These are phyloP conservation scores for Phalanger gymnotis DNA, from an alignment of 2,797 vertebrate species.

Conservation along the genomic window DNA sequence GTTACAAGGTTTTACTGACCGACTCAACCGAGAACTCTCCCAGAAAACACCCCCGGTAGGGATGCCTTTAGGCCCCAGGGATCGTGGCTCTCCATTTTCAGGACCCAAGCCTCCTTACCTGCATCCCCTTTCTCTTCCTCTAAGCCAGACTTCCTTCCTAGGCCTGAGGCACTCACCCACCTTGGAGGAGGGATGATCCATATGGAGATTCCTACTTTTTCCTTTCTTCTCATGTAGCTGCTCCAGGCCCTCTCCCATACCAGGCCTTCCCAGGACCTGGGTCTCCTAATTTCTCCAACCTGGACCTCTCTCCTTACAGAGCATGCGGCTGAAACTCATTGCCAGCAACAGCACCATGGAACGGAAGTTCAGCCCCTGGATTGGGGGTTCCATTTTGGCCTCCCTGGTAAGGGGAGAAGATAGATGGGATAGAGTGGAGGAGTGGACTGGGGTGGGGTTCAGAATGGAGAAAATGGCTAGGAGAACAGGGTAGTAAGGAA, in stretches of 20 bases:
- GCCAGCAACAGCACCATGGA: conserved; percentile 88
- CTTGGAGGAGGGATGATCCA: neutral
- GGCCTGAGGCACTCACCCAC: neutral
- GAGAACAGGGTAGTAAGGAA: neutral
- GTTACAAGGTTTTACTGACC: conserved; percentile 87
- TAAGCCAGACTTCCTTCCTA: neutral
- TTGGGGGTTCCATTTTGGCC: conserved; percentile 88
- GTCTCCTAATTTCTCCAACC: conserved; percentile 25
- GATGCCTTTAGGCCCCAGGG: neutral
- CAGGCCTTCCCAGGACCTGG: conserved; percentile 31
- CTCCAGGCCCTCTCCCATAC: neutral
- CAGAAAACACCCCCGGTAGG: conserved; percentile 87
- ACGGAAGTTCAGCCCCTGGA: conserved; percentile 88
- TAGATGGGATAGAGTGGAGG: neutral
- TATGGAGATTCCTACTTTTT: neutral
- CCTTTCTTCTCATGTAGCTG: neutral
- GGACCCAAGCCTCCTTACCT: neutral
- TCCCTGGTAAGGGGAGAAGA: conserved; percentile 83
- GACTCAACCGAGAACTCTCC: conserved; percentile 85
- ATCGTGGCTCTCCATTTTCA: neutral
- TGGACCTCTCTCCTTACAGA: conserved; percentile 75
- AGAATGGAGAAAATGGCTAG: neutral
- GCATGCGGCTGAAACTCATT: conserved; percentile 88
- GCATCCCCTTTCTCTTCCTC: neutral
- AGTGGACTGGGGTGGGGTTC: neutral